Percentiles rank a stretch among this genome's conserved stretches.
Conservation (phyloP, 2,113 vertebrate species). For the Triplophysa rosa region DNA sequence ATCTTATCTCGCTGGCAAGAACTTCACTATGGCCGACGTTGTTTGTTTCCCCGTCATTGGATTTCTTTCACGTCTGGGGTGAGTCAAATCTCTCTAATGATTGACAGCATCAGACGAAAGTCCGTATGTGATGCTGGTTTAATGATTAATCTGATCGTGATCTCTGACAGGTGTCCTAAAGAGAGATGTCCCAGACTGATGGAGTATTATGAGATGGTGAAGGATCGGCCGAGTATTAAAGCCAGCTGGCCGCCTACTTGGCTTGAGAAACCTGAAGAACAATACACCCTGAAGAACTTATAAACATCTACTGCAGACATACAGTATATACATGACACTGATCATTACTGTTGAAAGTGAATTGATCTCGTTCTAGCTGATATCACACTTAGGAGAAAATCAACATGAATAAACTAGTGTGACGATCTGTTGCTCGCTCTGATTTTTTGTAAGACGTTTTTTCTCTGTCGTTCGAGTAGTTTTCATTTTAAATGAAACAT, state of each 20-base stretch:
- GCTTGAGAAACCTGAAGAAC: not conserved
- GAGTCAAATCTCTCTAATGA: conserved; percentile 29
- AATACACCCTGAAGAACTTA: conserved; percentile 6
- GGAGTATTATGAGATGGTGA: conserved; percentile 60
- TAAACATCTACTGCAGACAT: not conserved
- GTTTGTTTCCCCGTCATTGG: conserved; percentile 59
- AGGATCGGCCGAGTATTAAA: conserved; percentile 44
- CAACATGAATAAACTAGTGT: too few species aligned
- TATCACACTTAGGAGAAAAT: too few species aligned
- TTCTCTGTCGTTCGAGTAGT: too few species aligned
- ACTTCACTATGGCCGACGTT: conserved; percentile 64
- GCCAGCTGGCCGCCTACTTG: conserved; percentile 45
- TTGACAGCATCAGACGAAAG: not conserved
- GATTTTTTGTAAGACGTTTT: too few species aligned
- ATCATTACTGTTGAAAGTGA: too few species aligned
- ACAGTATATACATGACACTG: too few species aligned
- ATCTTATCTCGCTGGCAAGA: conserved; percentile 55
- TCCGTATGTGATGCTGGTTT: not conserved
- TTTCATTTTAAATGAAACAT: too few species aligned
- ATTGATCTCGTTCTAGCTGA: too few species aligned
- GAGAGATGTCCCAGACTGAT: conserved; percentile 67
- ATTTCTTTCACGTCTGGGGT: conserved; percentile 55
- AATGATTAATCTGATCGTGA: not conserved
- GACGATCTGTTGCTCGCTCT: too few species aligned
- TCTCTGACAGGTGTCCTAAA: conserved; percentile 60